Evolutionary conservation across 2,888 invertebrate species (phyloP).

Genomic region (Lycia hirtaria): DNA sequence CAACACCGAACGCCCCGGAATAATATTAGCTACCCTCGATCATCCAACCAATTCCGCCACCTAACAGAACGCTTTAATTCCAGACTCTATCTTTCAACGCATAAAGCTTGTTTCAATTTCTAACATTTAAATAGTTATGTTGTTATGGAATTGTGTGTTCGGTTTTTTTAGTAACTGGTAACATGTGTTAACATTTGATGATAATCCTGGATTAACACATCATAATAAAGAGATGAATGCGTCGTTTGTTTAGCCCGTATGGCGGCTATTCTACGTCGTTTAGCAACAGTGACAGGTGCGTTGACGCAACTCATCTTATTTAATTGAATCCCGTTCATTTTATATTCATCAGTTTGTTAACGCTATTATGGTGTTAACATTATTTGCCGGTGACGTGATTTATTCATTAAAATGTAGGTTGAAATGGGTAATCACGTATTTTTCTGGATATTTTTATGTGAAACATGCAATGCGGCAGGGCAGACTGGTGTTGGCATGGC

Average conservation of each 20-base stretch:
- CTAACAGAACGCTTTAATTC: conserved; percentile 45
- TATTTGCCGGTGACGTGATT: conserved; percentile 29
- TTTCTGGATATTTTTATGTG: too few species aligned
- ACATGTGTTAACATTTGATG: conserved; percentile 86
- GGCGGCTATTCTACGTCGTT: conserved; percentile 76
- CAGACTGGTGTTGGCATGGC: too few species aligned
- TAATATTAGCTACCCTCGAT: conserved; percentile 85
- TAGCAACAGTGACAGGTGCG: conserved; percentile 76
- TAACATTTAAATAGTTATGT: conserved; percentile 28
- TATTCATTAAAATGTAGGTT: background rate
- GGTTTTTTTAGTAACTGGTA: conserved; percentile 82
- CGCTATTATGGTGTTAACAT: conserved; percentile 11
- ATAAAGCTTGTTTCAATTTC: conserved; percentile 55
- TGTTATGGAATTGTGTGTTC: conserved; percentile 45
- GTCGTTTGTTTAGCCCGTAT: conserved; percentile 81
- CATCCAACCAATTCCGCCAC: conserved; percentile 74
- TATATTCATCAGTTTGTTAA: conserved; percentile 20
- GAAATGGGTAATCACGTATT: too few species aligned
- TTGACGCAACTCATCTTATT: conserved; percentile 71
- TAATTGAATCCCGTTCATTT: conserved; percentile 51
- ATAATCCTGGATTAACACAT: conserved; percentile 85
- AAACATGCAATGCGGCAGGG: too few species aligned
- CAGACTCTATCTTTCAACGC: conserved; percentile 46
- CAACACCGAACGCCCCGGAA: conserved; percentile 84
- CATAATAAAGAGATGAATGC: conserved; percentile 85